Conservation (phyloP, 2,888 invertebrate species). For the Phalera bucephala region DNA sequence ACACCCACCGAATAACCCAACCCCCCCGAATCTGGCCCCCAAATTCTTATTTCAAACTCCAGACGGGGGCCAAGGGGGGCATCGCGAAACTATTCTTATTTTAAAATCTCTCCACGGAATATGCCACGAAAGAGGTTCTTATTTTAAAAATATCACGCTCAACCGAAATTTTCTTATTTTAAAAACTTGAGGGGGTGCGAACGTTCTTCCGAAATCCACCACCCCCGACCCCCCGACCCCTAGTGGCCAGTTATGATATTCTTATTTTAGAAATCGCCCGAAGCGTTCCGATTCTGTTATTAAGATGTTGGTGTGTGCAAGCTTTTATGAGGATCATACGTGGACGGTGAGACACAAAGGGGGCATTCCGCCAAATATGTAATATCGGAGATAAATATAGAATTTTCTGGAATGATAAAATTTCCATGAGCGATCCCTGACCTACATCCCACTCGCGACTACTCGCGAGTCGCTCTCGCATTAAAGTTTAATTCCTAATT, state of each 20-base stretch:
- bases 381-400: too few species aligned
- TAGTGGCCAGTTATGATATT: constrained; percentile 79
- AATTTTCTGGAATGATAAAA: too few species aligned
- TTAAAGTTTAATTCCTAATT: constrained; percentile 43
- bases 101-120: constrained; percentile 82
- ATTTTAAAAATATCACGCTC: constrained; percentile 83
- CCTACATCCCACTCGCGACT: constrained; percentile 56
- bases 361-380: constrained; percentile 34
- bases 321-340: constrained; percentile 60
- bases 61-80: constrained; percentile 66
- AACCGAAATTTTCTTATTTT: constrained; percentile 82
- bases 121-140: constrained; percentile 81
- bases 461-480: constrained; percentile 40
- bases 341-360: constrained; percentile 51
- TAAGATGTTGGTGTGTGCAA: constrained; percentile 76
- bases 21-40: constrained; percentile 75
- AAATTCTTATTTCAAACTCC: constrained; percentile 82
- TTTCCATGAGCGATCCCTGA: constrained; percentile 47
- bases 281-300: constrained; percentile 80
- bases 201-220: constrained; percentile 78
- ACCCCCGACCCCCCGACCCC: constrained; percentile 47
- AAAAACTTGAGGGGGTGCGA: constrained; percentile 73
- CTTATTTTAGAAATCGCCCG: constrained; percentile 79
- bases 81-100: constrained; percentile 82
- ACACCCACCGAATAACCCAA: constrained; percentile 73